phyloP scores from a whole-genome alignment of 2,797 vertebrate genomes.

The Halcyon chelicuti region DNA sequence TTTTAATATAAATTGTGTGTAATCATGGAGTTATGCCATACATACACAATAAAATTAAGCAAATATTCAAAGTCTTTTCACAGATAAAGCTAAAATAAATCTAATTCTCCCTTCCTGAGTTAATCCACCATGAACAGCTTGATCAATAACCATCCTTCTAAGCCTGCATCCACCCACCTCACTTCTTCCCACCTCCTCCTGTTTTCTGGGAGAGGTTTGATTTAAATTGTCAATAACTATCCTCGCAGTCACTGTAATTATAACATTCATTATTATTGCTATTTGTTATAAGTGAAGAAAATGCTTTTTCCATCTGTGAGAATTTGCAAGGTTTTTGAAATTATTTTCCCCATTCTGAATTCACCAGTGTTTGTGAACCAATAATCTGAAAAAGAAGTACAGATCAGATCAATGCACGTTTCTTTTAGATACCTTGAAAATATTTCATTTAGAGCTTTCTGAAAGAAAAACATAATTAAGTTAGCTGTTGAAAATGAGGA shows the following conservation, averaged over 20 bases:
- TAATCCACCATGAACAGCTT: constrained; percentile 30
- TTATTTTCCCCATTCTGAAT: neutral
- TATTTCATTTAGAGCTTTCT: neutral
- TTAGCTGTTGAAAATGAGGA: neutral
- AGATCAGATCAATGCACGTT: neutral
- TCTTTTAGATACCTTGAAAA: neutral
- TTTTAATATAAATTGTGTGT: neutral
- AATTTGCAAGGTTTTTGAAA: constrained; percentile 3
- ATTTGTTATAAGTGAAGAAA: constrained; percentile 29
- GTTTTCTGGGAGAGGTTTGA: constrained; percentile 44
- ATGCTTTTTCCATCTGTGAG: neutral
- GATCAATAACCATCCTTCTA: constrained; percentile 50
- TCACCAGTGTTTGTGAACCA: neutral
- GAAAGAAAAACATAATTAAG: neutral
- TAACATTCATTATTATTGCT: constrained; percentile 20
- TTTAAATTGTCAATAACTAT: constrained; percentile 53
- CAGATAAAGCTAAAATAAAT: constrained; percentile 44
- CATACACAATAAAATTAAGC: constrained; percentile 6
- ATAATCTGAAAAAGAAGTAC: neutral
- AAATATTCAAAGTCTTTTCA: constrained; percentile 46
- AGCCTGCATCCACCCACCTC: constrained; percentile 25
- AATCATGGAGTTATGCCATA: neutral
- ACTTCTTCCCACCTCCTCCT: constrained; percentile 24
- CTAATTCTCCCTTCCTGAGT: constrained; percentile 21
- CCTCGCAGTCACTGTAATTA: neutral